phyloP scores from a whole-genome alignment of 2,888 invertebrate species.

The Eurois occulta region DNA sequence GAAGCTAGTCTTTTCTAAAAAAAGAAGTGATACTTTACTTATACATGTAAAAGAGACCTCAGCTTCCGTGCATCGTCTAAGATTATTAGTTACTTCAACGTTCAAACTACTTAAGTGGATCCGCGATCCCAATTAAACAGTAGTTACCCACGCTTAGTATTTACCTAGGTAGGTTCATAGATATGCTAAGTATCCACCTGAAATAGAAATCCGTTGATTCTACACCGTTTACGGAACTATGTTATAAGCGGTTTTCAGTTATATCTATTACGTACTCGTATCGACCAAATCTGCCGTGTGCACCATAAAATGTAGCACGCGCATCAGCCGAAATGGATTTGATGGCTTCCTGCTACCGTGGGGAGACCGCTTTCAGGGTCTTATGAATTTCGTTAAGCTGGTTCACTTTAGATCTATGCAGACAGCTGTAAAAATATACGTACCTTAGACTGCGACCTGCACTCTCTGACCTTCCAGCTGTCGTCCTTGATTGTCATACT shows the following conservation, averaged over 20 bases:
- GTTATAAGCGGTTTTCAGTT: not conserved
- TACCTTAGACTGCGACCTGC: too few species aligned
- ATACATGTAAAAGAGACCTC: not conserved
- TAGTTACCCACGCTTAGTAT: conserved; percentile 6
- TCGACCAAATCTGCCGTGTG: not conserved
- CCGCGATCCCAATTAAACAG: conserved; percentile 27
- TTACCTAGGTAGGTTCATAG: conserved; percentile 18
- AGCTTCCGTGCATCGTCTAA: not conserved
- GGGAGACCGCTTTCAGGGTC: too few species aligned
- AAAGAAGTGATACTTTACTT: not conserved
- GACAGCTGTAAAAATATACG: too few species aligned
- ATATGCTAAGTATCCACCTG: not conserved
- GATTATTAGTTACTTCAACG: not conserved
- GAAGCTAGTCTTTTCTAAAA: not conserved
- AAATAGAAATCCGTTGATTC: not conserved
- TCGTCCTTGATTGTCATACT: too few species aligned
- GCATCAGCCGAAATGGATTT: too few species aligned
- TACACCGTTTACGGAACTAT: too few species aligned
- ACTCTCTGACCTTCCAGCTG: too few species aligned
- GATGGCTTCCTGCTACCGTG: too few species aligned
- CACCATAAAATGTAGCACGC: too few species aligned
- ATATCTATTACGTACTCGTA: not conserved
- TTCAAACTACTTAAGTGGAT: conserved; percentile 15
- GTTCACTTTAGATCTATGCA: too few species aligned
- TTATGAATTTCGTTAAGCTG: too few species aligned